Conservation (phyloP, 2,888 invertebrate genomes). For the Aethes cnicana region DNA sequence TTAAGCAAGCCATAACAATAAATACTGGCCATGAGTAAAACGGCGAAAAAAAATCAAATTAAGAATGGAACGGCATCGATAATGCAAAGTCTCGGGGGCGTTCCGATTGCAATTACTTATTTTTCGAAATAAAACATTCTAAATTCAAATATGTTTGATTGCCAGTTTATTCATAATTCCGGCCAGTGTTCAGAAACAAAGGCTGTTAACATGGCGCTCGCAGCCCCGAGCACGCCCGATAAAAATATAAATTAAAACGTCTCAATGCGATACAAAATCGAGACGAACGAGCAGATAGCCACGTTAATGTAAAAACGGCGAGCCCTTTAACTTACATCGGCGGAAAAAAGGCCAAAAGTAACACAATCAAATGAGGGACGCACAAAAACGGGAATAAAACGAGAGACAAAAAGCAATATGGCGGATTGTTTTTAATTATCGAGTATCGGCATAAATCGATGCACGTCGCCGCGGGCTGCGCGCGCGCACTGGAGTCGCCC, state of each 20-base stretch:
- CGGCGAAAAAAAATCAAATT: not conserved
- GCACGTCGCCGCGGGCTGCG: slow-evolving; percentile 75
- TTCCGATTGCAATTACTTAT: slow-evolving; percentile 23
- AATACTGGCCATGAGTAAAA: not conserved
- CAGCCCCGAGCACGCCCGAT: slow-evolving; percentile 38
- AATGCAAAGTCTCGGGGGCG: slow-evolving; percentile 17
- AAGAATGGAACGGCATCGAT: slow-evolving; percentile 7
- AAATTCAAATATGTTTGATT: slow-evolving; percentile 28
- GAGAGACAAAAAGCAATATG: slow-evolving; percentile 77
- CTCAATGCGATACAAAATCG: slow-evolving; percentile 57
- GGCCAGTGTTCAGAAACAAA: slow-evolving; percentile 33
- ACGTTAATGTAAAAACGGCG: slow-evolving; percentile 62
- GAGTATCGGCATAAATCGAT: slow-evolving; percentile 82
- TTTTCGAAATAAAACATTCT: slow-evolving; percentile 21
- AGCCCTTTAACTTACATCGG: slow-evolving; percentile 53
- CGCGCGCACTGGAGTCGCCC: slow-evolving; percentile 40
- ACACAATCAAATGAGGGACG: slow-evolving; percentile 81
- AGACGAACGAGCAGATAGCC: slow-evolving; percentile 62
- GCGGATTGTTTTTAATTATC: slow-evolving; percentile 83
- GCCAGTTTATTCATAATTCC: slow-evolving; percentile 29
- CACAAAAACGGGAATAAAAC: slow-evolving; percentile 78
- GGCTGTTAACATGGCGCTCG: slow-evolving; percentile 12
- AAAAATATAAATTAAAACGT: slow-evolving; percentile 79
- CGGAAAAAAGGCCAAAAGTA: slow-evolving; percentile 61
- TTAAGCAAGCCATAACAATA: not conserved